Conservation (phyloP, 2,888 invertebrate genomes). For the Griposia aprilina region DNA sequence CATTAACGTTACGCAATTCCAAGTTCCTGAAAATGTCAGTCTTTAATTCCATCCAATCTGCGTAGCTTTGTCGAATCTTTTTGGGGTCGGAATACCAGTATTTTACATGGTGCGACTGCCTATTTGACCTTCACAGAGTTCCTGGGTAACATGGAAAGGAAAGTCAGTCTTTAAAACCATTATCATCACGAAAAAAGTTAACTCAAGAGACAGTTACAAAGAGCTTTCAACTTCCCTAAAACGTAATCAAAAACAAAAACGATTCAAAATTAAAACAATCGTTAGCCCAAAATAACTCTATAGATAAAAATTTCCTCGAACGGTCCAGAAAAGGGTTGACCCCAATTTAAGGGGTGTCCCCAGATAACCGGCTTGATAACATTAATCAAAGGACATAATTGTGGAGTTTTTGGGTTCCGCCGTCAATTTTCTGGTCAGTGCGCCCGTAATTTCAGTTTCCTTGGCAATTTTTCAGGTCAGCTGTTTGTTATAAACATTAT, state of each 20-base stretch:
- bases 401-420: conserved; percentile 73
- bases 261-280: conserved; percentile 64
- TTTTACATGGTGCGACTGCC: too few relatives aligned
- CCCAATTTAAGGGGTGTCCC: conserved; percentile 82
- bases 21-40: not conserved
- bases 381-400: conserved; percentile 88
- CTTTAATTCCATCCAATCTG: not conserved
- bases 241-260: conserved; percentile 59
- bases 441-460: conserved; percentile 86
- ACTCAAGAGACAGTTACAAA: conserved; percentile 14
- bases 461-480: conserved; percentile 85
- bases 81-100: too few relatives aligned
- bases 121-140: not conserved
- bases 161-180: not conserved
- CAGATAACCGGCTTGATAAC: conserved; percentile 87
- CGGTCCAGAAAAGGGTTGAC: conserved; percentile 74
- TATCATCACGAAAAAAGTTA: conserved; percentile 7
- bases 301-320: conserved; percentile 73
- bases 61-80: not conserved
- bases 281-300: conserved; percentile 64
- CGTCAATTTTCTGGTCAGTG: conserved; percentile 88
- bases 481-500: conserved; percentile 81
- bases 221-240: conserved; percentile 23
- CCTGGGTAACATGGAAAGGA: not conserved
- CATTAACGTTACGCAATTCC: not conserved